A percentile compares a stretch with the other conserved stretches of the same genome.
Evolutionary conservation across 2,113 vertebrate genomes (phyloP).

Genomic region (Ancistrus triradiatus): DNA sequence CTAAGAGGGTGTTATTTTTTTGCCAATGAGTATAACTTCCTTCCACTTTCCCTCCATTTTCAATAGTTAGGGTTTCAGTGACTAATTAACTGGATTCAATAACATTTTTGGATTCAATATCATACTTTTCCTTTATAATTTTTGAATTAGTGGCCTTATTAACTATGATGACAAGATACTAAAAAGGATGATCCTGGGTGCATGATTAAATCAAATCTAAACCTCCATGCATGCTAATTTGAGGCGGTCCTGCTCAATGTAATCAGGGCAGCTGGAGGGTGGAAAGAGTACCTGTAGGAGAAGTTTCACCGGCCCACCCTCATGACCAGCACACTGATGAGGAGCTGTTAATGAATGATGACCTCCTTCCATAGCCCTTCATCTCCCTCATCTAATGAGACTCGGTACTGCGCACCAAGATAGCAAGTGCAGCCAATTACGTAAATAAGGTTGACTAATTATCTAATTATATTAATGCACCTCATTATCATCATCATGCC

Average conservation of each 20-base stretch:
- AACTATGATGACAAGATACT: too few relatives aligned
- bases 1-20: too few relatives aligned
- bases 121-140: too few relatives aligned
- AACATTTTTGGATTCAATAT: too few relatives aligned
- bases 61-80: too few relatives aligned
- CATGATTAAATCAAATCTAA: too few relatives aligned
- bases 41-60: too few relatives aligned
- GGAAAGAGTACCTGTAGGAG: constrained; percentile 25
- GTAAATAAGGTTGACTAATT: constrained; percentile 14
- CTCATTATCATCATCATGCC: not conserved
- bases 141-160: too few relatives aligned
- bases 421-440: constrained; percentile 3
- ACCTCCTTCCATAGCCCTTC: constrained; percentile 18
- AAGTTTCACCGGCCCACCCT: constrained; percentile 17
- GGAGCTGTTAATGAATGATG: constrained; percentile 36
- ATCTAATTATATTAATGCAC: constrained; percentile 12
- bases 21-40: too few relatives aligned
- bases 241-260: not conserved
- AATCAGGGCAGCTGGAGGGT: constrained; percentile 24
- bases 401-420: constrained; percentile 5
- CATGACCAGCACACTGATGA: constrained; percentile 20
- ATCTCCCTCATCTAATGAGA: constrained; percentile 27
- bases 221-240: too few relatives aligned
- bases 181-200: too few relatives aligned
- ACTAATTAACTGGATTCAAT: too few relatives aligned